Percentiles rank a stretch among this genome's conserved stretches.
These are phyloP conservation scores for Epinephelus coioides DNA, from an alignment of 2,797 vertebrate species.

Conservation along the genomic window DNA sequence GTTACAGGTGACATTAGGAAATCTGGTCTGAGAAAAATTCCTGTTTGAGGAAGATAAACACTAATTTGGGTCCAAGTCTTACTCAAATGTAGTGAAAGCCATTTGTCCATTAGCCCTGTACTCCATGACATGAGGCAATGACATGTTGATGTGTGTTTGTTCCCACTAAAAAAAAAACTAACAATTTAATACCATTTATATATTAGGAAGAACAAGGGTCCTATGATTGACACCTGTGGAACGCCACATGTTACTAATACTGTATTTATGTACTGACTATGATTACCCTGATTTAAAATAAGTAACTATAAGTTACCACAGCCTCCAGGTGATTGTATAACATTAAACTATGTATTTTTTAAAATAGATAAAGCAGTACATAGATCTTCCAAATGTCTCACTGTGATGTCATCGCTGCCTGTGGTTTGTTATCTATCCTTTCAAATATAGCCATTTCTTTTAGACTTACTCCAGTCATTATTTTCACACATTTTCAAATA, in stretches of 20 bases:
- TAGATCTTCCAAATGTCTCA: not conserved
- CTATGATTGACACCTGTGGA: not conserved
- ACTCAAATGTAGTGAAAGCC: too few species aligned
- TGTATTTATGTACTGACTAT: too few species aligned
- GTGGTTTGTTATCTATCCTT: not conserved
- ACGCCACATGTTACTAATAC: not conserved
- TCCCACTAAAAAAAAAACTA: not conserved
- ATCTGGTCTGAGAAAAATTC: not conserved
- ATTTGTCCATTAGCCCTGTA: not conserved
- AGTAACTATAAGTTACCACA: not conserved
- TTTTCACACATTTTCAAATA: not conserved
- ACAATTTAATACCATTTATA: not conserved
- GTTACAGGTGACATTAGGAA: not conserved
- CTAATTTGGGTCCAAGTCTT: too few species aligned
- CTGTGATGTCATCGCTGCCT: not conserved
- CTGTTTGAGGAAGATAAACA: too few species aligned
- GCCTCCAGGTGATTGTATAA: not conserved
- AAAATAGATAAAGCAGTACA: not conserved
- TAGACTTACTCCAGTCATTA: not conserved
- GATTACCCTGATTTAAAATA: not conserved
- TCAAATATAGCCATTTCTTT: slow-evolving; percentile 1
- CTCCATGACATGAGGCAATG: too few species aligned
- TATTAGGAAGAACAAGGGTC: not conserved
- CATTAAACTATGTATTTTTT: too few species aligned
- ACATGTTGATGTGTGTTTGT: not conserved